Evolutionary conservation across 2,888 invertebrate species (phyloP), one percentile per base, ranked within the genome.

Genomic region (Resseliella maxima): DNA sequence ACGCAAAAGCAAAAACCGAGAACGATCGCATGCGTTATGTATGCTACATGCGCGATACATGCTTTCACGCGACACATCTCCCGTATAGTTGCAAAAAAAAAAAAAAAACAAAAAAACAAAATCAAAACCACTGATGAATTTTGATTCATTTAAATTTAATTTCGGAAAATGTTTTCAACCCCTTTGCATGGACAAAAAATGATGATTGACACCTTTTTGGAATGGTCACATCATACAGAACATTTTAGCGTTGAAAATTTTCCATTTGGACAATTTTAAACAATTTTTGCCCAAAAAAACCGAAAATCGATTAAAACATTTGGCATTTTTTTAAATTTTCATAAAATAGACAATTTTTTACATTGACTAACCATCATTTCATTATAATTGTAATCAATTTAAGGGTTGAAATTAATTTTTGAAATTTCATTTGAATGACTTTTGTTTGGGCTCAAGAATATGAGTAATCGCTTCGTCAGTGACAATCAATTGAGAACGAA

Each of bases 121-220:
- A 72, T 72, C 31, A 2, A 1, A 72, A 72, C 72, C 72, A 72
- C 72, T 35, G 15, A 31, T 31, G 35, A 72, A 31, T 72, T 72
- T 72, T 31, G 59, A 72, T 72, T 72, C 72, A 72, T 72, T 72
- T 35, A 72, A 72, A 72, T 31, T 12, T 72, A 72, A 72, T 72
- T 72, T 72, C 72, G 72, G 31, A 72, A 72, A 72, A 72, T 72
- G 72, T 72, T 72, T 72, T 72, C 72, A 31, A 31, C 72, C 72
- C 72, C 15, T 72, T 72, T 27, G 31, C 72, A 15, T 72, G 12
- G 18, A 72, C 72, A 27, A 72, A 72, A 72, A 31, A 15, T 15
- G 15, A 72, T 72, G 72, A 72, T 31, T 12, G 72, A 8, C 31
- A 72, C 72, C 72, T 72, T 72, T 72, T 72, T 35, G 72, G 72